Percentiles rank a stretch among this genome's conserved stretches.
Evolutionary conservation across 2,888 invertebrate species (phyloP).

Genomic region (Coecobrya sp.): DNA sequence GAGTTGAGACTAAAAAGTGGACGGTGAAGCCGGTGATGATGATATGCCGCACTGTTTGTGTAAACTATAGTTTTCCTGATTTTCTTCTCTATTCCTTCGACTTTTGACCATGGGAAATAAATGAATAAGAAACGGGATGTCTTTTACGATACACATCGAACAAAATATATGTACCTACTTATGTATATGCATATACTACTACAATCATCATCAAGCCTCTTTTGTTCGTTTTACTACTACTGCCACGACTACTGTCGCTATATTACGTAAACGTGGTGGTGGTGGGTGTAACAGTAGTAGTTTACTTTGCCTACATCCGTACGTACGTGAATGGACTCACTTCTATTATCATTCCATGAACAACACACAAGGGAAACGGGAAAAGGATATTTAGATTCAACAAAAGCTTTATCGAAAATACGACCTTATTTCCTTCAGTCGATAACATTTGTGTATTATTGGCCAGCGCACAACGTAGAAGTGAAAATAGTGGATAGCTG

Average conservation of each 20-base stretch:
- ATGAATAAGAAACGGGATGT: slow-evolving; percentile 57
- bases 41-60: slow-evolving; percentile 33
- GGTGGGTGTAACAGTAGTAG: slow-evolving; percentile 47
- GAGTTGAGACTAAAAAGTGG: slow-evolving; percentile 46
- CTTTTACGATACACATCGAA: slow-evolving; percentile 26
- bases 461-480: slow-evolving; percentile 31
- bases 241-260: neutral
- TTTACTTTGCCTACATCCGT: slow-evolving; percentile 3
- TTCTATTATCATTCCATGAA: slow-evolving; percentile 76
- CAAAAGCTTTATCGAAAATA: slow-evolving; percentile 79
- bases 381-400: slow-evolving; percentile 81
- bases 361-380: slow-evolving; percentile 80
- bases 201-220: slow-evolving; percentile 29
- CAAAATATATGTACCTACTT: slow-evolving; percentile 11
- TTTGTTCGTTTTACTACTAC: slow-evolving; percentile 34
- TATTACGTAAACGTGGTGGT: slow-evolving; percentile 32
- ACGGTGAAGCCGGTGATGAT: slow-evolving; percentile 52
- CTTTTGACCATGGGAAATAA: slow-evolving; percentile 58
- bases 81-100: slow-evolving; percentile 49
- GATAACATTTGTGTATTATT: slow-evolving; percentile 80
- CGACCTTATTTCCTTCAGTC: slow-evolving; percentile 77
- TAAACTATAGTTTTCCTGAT: slow-evolving; percentile 7
- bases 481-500: neutral
- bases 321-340: slow-evolving; percentile 66
- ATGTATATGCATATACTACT: neutral